Conservation (phyloP, 1,140 invertebrate species). For the Ceratoteleas bidentatus region DNA sequence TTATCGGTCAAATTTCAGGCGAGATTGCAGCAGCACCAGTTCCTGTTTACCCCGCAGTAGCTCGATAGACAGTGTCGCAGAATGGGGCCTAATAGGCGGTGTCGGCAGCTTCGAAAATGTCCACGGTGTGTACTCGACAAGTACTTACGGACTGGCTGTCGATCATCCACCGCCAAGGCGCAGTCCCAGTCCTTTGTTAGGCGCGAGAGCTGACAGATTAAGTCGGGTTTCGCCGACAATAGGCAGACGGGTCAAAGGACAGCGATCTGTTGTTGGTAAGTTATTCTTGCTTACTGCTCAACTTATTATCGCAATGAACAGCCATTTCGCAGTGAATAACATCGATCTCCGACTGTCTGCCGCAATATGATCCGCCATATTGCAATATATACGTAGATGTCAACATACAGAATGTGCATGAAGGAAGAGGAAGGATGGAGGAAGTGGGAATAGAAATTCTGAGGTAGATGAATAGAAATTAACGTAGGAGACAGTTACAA, state of each 20-base stretch:
- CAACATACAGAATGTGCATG: too few species aligned
- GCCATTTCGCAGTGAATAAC: too few species aligned
- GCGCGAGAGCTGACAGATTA: constrained; percentile 80
- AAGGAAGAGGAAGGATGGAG: too few species aligned
- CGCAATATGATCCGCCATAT: too few species aligned
- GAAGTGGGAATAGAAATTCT: too few species aligned
- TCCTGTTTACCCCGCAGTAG: constrained; percentile 85
- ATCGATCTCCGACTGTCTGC: too few species aligned
- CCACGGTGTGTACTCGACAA: constrained; percentile 65
- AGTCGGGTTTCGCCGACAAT: constrained; percentile 87
- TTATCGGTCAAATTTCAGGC: constrained; percentile 61
- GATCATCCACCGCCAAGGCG: constrained; percentile 80
- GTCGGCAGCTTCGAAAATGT: constrained; percentile 68
- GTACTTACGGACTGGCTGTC: constrained; percentile 76
- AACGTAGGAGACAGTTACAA: too few species aligned
- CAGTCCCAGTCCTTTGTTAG: constrained; percentile 79
- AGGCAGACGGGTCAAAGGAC: constrained; percentile 87
- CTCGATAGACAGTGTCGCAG: constrained; percentile 86
- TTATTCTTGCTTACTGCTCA: too few species aligned
- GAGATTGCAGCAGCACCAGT: constrained; percentile 72
- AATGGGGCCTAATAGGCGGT: constrained; percentile 74
- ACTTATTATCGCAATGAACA: too few species aligned
- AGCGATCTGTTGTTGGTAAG: constrained; percentile 84
- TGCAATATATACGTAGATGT: too few species aligned
- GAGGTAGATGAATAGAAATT: too few species aligned